A percentile compares a stretch with the other conserved stretches of the same genome.
These are phyloP conservation scores for Thomomys bottae DNA, from an alignment of 2,113 vertebrate genomes.

Conservation along the genomic window DNA sequence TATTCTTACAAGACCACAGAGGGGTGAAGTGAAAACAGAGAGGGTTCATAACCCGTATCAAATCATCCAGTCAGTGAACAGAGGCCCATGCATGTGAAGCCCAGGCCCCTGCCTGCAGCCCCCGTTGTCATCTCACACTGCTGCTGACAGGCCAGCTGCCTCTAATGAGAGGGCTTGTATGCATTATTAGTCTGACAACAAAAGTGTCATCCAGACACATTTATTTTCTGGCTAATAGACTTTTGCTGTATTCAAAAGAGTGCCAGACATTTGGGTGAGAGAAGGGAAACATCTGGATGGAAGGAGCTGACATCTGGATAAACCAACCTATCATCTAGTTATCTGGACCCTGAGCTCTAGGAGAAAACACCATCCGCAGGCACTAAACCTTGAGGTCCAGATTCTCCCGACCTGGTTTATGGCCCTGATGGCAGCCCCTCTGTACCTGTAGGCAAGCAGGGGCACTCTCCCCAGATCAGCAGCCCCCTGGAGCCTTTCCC, in stretches of 20 bases:
- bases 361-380: not conserved
- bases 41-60: slow-evolving; percentile 12
- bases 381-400: not conserved
- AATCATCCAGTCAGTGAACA: not conserved
- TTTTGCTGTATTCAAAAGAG: slow-evolving; percentile 10
- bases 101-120: not conserved
- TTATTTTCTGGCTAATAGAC: slow-evolving; percentile 23
- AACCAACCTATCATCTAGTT: not conserved
- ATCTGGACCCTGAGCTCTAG: not conserved
- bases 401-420: not conserved
- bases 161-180: not conserved
- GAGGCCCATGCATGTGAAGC: not conserved
- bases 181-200: not conserved
- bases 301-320: slow-evolving; percentile 52
- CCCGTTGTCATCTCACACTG: not conserved
- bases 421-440: not conserved
- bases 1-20: too few relatives aligned
- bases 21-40: not conserved
- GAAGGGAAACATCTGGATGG: slow-evolving; percentile 49
- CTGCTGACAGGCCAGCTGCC: not conserved
- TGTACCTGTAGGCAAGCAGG: not conserved
- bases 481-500: not conserved
- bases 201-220: not conserved
- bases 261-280: slow-evolving; percentile 45
- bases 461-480: not conserved